Conservation (phyloP, 2,888 invertebrate species). For the Stramonita haemastoma region DNA sequence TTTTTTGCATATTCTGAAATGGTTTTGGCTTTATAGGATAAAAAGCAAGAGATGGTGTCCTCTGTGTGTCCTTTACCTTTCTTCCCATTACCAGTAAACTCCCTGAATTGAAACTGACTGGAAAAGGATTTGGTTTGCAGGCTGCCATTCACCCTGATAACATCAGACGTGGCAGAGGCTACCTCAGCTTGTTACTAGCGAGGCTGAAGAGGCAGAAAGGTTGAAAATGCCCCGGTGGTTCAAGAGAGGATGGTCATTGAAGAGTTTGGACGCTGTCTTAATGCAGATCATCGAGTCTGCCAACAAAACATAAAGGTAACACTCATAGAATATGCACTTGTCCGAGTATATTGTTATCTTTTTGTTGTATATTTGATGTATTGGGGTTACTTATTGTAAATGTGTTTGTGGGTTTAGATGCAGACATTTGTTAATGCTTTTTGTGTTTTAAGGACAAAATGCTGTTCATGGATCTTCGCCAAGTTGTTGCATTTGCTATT, state of each 20-base stretch:
- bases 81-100: too few species aligned
- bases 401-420: too few species aligned
- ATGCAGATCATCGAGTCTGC: constrained; percentile 92
- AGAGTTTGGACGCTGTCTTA: constrained; percentile 95
- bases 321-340: background rate
- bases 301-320: constrained; percentile 77
- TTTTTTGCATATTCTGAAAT: too few species aligned
- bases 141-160: constrained; percentile 93
- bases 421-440: too few species aligned
- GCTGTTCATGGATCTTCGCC: background rate
- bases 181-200: constrained; percentile 97
- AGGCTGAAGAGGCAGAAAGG: constrained; percentile 88
- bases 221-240: constrained; percentile 82
- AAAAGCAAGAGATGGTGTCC: too few species aligned
- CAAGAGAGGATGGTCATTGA: constrained; percentile 89
- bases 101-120: too few species aligned
- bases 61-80: too few species aligned
- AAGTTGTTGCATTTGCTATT: too few species aligned
- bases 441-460: background rate
- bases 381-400: background rate
- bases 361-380: too few species aligned
- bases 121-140: constrained; percentile 75
- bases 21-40: too few species aligned
- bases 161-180: constrained; percentile 95
- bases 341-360: background rate